Evolutionary conservation across 2,113 vertebrate genomes (phyloP), one percentile per base, ranked within the genome.

Genomic region (Chroicocephalus ridibundus): DNA sequence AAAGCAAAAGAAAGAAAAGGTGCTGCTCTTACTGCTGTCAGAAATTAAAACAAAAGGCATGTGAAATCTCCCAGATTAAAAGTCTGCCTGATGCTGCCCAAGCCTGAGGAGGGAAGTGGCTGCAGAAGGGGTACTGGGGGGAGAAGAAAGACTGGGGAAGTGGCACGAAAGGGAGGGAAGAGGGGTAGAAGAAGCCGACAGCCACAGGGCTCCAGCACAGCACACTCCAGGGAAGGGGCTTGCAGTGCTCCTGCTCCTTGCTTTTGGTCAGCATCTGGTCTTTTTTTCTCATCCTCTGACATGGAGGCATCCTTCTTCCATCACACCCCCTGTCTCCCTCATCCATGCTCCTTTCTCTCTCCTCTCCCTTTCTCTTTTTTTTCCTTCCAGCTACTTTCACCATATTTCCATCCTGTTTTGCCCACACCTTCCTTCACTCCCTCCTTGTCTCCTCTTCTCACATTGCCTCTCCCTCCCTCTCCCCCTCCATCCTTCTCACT

Each of bases 241-340:
- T 76, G 38, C 26, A 52, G 10, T 47, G 13, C 17, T 88, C 20
- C 52, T 64, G 13, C 52, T 82, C 32, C 49, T 87, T 86, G 36
- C 7, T 86, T 16, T 79, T 29, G 11, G 3, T 34, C 55, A 91
- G 22, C 24, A 55, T 5, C 7, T 27, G 18, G 42, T 16, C 5
- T 51, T 65, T 54, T 89, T 76, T 49, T 29, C 65, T 82, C 15
- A 52, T 82, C 49, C 51, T 70, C 31, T 54, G 49, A 49, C 36
- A 65, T 8, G 10, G 15, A 9, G 6, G 5, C 1, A 6, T 49
- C 54, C 46, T 69, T 86, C 22, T 26, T 80, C 36, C 32, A 44
- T 20, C 31, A 57, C 17, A 40, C 2, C 1, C 2, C 4, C 8
- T 3, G 3, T 3, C 38, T 32, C n/a, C n/a, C 14, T 61, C 68